Evolutionary conservation across 2,888 invertebrate genomes (phyloP).

Genomic region (Macroteleia sp.): DNA sequence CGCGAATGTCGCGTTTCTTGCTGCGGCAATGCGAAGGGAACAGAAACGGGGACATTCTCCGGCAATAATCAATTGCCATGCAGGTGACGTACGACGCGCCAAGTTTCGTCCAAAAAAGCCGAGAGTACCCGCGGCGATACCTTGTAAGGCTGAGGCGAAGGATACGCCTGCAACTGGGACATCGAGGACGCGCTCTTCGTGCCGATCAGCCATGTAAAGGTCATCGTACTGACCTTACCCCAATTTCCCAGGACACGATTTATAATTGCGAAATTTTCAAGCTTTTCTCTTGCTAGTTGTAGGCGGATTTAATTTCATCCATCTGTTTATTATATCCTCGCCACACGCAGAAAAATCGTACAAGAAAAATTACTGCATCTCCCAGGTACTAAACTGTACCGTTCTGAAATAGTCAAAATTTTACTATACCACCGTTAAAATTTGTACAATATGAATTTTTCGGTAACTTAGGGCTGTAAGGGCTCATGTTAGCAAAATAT

Average conservation of each 20-base stretch:
- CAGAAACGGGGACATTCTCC: conserved; percentile 43
- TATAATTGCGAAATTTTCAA: conserved; percentile 38
- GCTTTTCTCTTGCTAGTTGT: conserved; percentile 24
- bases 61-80: conserved; percentile 57
- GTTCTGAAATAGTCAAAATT: no score
- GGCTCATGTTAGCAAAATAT: no score
- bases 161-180: conserved; percentile 78
- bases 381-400: no score
- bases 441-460: no score
- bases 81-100: conserved; percentile 46
- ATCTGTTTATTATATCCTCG: no score
- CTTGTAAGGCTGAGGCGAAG: conserved; percentile 76
- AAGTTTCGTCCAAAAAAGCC: conserved; percentile 67
- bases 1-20: conserved; percentile 39
- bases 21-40: conserved; percentile 12
- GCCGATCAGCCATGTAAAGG: conserved; percentile 71
- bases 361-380: no score
- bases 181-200: conserved; percentile 73
- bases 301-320: background rate
- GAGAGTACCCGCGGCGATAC: conserved; percentile 66
- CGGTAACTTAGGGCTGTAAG: no score
- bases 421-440: no score
- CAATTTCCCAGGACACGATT: conserved; percentile 68
- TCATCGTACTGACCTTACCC: conserved; percentile 78
- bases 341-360: no score